These are phyloP conservation scores for Armadillidium nasatum DNA, from an alignment of 1,140 invertebrate genomes.

Conservation along the genomic window DNA sequence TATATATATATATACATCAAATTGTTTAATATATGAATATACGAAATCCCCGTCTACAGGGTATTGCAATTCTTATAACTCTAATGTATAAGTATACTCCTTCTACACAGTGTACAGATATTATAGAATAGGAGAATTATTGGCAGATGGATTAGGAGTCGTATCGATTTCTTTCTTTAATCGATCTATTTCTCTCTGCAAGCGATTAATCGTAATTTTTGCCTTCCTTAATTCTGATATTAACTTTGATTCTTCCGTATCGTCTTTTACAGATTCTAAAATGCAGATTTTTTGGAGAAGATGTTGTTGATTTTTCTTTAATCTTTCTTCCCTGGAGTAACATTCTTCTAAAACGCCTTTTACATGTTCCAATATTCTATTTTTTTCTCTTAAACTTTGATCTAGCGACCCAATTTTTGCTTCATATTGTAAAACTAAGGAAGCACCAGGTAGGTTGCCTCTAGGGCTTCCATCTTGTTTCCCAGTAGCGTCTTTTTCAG, in stretches of 20 bases:
- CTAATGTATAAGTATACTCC: too few relatives aligned
- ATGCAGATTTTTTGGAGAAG: constrained; percentile 29
- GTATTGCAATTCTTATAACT: too few relatives aligned
- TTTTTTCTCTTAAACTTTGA: background rate
- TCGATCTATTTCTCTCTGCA: constrained; percentile 29
- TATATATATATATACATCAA: too few relatives aligned
- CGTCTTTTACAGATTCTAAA: constrained; percentile 33
- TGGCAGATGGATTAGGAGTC: background rate
- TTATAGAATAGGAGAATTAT: too few relatives aligned
- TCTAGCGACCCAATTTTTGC: background rate
- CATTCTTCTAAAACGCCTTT: constrained; percentile 19
- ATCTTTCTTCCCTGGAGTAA: constrained; percentile 26
- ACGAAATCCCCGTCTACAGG: too few relatives aligned
- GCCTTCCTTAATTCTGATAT: constrained; percentile 31
- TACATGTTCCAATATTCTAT: background rate
- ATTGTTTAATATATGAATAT: too few relatives aligned
- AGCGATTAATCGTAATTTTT: constrained; percentile 32
- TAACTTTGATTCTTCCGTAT: constrained; percentile 29
- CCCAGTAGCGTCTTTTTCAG: background rate
- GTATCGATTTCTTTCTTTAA: background rate
- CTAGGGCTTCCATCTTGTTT: constrained; percentile 25
- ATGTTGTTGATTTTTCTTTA: constrained; percentile 20
- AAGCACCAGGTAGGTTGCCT: background rate
- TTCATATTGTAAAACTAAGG: background rate
- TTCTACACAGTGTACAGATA: too few relatives aligned